Base-by-base conservation (phyloP, 2,888 invertebrate species). In the Oligia fasciuncula region DNA sequence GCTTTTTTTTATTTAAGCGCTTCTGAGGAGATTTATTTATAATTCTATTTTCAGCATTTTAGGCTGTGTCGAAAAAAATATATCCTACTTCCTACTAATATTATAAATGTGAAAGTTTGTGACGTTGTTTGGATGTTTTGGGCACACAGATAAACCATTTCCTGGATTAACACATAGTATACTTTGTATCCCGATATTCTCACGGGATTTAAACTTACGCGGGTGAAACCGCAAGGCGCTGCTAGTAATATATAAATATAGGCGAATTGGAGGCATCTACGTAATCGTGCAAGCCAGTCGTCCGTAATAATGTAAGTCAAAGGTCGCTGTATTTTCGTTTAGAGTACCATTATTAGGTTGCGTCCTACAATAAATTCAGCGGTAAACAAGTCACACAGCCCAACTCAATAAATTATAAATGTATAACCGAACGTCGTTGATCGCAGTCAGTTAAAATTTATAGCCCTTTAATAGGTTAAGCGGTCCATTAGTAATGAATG, bases 251-350 rank as follows among this genome's bases (percentile, higher is more conserved):
- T 65, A 29, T 19, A 60, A n/a, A 14, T 9, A 43, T 29, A 23
- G 0, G 19, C 0, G 17, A 17, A 29, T 29, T 51, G 3, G 8
- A 51, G 11, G 35, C 11, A 29, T 51, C 23, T 40, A 14, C n/a
- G 23, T 43, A 43, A 80, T 80, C 49, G 29, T 19, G 43, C 49
- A 73, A 80, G 35, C 5, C 51, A 43, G 19, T 43, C n/a, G 51
- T 73, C 51, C 13, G 67, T 5, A 67, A 35, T 67, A 51, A 74
- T 80, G 43, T 62, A 80, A 80, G 80, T 49, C 79, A 65, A 51
- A 67, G 66, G 66, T 62, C 51, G 57, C 13, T 46, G 8, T 73
- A 51, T 73, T 73, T 79, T 74, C 60, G n/a, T 74, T 79, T n/a
- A 63, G 14, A 68, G 9, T 60, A n/a, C 19, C 43, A 65, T 19